Percentiles rank a stretch among this genome's conserved stretches.
Conservation (phyloP, 2,113 vertebrate species). For the Orycteropus afer region DNA sequence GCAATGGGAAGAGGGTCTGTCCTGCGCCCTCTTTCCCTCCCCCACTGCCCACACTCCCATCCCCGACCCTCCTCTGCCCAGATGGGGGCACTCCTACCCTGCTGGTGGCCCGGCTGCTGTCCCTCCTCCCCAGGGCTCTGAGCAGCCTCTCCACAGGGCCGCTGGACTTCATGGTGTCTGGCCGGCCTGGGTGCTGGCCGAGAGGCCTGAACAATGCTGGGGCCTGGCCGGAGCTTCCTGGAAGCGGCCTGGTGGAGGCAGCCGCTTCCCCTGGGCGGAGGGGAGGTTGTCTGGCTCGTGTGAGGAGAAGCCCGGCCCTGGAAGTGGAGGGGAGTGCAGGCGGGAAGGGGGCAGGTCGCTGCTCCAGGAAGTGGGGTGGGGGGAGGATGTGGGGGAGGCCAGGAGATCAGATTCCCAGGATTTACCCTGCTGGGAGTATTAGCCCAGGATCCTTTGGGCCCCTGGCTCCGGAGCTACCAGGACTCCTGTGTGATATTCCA, state of each 20-base stretch:
- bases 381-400: conserved; percentile 71
- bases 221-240: conserved; percentile 77
- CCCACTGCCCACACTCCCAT: conserved; percentile 28
- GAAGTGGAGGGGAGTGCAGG: conserved; percentile 80
- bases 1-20: conserved; percentile 9
- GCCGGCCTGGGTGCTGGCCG: conserved; percentile 49
- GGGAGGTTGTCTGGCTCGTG: conserved; percentile 76
- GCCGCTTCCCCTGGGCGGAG: conserved; percentile 79
- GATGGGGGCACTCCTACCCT: conserved; percentile 76
- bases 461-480: neutral
- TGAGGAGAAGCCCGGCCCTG: conserved; percentile 79
- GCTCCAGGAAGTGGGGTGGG: conserved; percentile 75
- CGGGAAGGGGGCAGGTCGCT: conserved; percentile 80
- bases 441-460: conserved; percentile 34
- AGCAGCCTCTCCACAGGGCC: conserved; percentile 80
- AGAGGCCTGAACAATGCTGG: conserved; percentile 75
- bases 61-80: conserved; percentile 62
- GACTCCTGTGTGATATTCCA: neutral
- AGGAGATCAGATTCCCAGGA: conserved; percentile 81
- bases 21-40: neutral
- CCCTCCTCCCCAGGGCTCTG: conserved; percentile 79
- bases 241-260: conserved; percentile 69
- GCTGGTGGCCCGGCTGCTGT: conserved; percentile 79
- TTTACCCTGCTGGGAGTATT: conserved; percentile 80
- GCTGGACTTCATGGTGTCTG: conserved; percentile 81